phyloP scores from a whole-genome alignment of 1,140 invertebrate species.

The Lanistes nyassanus region DNA sequence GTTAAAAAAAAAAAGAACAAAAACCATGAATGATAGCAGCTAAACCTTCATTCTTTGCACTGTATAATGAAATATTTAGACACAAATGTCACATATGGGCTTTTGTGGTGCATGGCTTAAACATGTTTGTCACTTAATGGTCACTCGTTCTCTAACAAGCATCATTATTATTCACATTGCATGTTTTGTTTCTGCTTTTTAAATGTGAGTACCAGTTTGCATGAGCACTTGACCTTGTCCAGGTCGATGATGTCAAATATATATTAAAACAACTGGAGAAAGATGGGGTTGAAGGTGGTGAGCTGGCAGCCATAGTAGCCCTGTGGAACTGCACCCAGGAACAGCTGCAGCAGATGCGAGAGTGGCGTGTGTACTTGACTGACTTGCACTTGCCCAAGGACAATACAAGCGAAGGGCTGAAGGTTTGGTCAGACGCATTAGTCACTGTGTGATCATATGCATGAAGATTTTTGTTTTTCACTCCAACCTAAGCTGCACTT shows the following conservation, averaged over 20 bases:
- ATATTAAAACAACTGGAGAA: conserved; percentile 52
- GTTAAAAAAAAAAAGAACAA: too few species aligned
- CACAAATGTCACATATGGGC: too few species aligned
- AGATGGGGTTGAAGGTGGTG: conserved; percentile 46
- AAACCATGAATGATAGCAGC: too few species aligned
- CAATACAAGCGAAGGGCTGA: conserved; percentile 39
- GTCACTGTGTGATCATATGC: too few species aligned
- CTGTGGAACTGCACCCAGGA: conserved; percentile 52
- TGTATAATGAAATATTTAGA: too few species aligned
- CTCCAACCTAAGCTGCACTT: too few species aligned
- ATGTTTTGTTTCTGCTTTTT: background rate
- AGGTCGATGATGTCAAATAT: conserved; percentile 42
- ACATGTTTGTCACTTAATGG: too few species aligned
- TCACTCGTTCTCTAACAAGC: background rate
- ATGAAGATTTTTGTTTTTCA: too few species aligned
- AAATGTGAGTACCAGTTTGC: background rate
- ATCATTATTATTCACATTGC: background rate
- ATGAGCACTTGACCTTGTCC: background rate
- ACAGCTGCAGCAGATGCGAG: conserved; percentile 42
- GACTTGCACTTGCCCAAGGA: conserved; percentile 48
- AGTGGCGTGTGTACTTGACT: conserved; percentile 48
- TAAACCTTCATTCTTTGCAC: too few species aligned
- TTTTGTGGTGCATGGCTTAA: background rate
- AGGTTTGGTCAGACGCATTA: too few species aligned
- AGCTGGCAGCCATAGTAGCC: conserved; percentile 45